phyloP scores from a whole-genome alignment of 2,113 vertebrate species.

The Leucoraja erinaceus region DNA sequence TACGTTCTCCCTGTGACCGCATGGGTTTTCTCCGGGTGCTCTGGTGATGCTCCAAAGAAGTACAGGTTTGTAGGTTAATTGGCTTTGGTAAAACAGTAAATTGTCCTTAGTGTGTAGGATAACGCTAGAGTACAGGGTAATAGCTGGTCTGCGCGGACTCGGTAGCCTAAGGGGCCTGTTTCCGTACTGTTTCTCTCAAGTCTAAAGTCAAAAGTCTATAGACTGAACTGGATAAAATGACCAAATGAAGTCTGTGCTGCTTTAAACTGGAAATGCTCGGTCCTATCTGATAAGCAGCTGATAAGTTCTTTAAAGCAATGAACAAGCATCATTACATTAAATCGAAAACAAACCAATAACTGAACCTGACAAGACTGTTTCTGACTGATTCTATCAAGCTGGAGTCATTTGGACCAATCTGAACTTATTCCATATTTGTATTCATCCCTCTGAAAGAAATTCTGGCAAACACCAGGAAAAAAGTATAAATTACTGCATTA shows the following conservation, averaged over 20 bases:
- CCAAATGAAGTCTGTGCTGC: background rate
- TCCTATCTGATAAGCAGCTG: conserved; percentile 14
- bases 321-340: background rate
- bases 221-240: background rate
- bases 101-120: no score
- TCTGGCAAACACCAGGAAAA: background rate
- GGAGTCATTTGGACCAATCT: background rate
- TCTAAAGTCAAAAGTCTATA: no score
- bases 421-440: background rate
- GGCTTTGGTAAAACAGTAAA: no score
- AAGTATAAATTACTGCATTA: no score
- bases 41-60: no score
- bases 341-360: background rate
- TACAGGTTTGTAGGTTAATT: no score
- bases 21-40: no score
- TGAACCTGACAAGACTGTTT: background rate
- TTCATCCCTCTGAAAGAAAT: background rate
- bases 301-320: background rate
- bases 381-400: background rate
- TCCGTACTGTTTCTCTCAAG: no score
- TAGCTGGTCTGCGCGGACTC: no score
- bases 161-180: no score
- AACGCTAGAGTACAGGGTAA: no score
- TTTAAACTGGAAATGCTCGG: background rate
- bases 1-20: no score